These are phyloP conservation scores for Neoarius graeffei DNA, from an alignment of 2,113 vertebrate genomes.

Conservation along the genomic window DNA sequence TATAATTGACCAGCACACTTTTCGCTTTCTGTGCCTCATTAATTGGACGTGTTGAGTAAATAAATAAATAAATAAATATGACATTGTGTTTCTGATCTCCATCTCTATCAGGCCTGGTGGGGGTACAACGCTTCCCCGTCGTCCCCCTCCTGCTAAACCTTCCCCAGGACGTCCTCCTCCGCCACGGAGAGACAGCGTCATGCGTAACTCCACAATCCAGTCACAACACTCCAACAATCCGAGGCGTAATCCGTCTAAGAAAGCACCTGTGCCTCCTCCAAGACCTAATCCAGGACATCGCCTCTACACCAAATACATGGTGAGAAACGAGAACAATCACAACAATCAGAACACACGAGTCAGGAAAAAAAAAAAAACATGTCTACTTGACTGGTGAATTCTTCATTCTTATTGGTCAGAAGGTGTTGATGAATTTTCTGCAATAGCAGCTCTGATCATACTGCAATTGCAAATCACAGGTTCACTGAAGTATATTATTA, in stretches of 20 bases:
- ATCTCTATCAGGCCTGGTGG: slow-evolving; percentile 67
- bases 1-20: not conserved
- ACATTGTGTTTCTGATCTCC: not conserved
- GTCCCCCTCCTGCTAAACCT: slow-evolving; percentile 77
- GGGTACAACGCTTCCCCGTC: slow-evolving; percentile 75
- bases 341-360: not conserved
- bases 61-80: not conserved
- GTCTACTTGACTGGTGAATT: not conserved
- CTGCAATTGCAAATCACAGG: not conserved
- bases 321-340: slow-evolving; percentile 62
- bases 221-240: slow-evolving; percentile 61
- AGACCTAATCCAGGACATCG: slow-evolving; percentile 90
- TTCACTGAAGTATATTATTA: not conserved
- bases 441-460: not conserved
- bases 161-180: slow-evolving; percentile 84
- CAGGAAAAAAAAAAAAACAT: no score
- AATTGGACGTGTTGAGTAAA: not conserved
- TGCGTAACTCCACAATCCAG: slow-evolving; percentile 36
- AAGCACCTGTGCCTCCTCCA: slow-evolving; percentile 83
- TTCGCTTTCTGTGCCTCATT: not conserved
- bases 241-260: slow-evolving; percentile 71
- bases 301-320: slow-evolving; percentile 93
- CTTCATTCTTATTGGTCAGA: not conserved
- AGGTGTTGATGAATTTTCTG: not conserved
- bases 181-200: slow-evolving; percentile 66